Percentiles rank a stretch among this genome's conserved stretches.
These are phyloP conservation scores for Rhabdomys pumilio DNA, from an alignment of 2,797 vertebrate genomes.

Conservation along the genomic window DNA sequence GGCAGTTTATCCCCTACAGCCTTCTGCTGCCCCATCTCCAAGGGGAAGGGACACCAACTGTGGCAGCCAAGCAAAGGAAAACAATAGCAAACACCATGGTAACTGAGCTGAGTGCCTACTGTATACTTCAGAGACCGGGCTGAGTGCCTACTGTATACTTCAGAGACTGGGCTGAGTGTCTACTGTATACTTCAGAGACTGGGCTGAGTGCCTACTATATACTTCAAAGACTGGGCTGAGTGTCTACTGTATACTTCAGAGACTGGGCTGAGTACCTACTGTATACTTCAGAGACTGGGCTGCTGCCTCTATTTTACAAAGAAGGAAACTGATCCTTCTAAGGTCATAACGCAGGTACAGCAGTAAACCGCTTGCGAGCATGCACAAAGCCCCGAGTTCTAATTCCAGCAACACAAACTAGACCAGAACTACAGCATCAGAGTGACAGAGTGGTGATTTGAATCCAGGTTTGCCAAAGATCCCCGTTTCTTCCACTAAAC, in stretches of 20 bases:
- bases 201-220: neutral
- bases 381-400: neutral
- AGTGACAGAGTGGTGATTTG: neutral
- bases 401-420: neutral
- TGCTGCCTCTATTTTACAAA: neutral
- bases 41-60: conserved; percentile 72
- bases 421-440: neutral
- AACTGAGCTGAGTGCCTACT: neutral
- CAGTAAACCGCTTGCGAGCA: neutral
- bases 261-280: too few species aligned
- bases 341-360: neutral
- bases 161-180: neutral
- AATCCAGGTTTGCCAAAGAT: neutral
- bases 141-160: neutral
- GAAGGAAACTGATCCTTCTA: conserved; percentile 28
- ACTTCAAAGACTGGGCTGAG: neutral
- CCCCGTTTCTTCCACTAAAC: conserved; percentile 46
- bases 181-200: too few species aligned
- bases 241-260: too few species aligned
- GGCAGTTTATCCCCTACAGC: conserved; percentile 53
- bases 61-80: conserved; percentile 63
- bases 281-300: neutral
- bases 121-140: too few species aligned
- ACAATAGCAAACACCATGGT: conserved; percentile 18
- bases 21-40: conserved; percentile 15